Conservation (phyloP, 2,888 invertebrate genomes). For the Branchellion lobata region DNA sequence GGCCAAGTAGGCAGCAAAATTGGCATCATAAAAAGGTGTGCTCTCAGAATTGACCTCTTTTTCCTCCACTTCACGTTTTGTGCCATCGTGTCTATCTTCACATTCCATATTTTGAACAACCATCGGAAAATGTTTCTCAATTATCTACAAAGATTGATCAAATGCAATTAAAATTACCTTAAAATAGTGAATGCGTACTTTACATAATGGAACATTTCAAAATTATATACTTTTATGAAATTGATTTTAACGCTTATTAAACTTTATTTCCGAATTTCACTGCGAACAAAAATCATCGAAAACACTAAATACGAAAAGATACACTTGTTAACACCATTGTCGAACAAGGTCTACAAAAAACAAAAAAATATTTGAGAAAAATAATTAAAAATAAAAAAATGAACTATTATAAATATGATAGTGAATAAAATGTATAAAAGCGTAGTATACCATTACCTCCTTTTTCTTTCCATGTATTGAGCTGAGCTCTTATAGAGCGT, state of each 20-base stretch:
- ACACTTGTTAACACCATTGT: background rate
- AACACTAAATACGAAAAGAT: conserved; percentile 3
- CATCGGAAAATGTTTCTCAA: background rate
- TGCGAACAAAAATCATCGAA: conserved; percentile 14
- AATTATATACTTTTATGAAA: background rate
- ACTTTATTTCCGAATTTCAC: conserved; percentile 18
- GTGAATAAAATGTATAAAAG: too few relatives aligned
- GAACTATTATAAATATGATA: too few relatives aligned
- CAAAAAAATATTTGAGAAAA: background rate
- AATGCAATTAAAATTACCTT: background rate
- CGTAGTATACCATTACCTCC: too few relatives aligned
- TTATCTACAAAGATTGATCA: background rate
- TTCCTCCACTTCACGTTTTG: background rate
- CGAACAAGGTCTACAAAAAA: background rate
- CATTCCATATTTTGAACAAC: conserved; percentile 19
- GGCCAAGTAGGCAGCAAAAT: conserved; percentile 28
- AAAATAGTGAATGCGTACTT: background rate
- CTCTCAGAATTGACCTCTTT: background rate
- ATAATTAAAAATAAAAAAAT: too few relatives aligned
- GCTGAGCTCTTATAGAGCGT: too few relatives aligned
- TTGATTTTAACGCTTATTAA: conserved; percentile 4
- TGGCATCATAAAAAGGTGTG: background rate
- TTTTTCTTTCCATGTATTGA: too few relatives aligned
- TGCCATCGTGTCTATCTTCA: background rate
- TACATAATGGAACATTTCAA: background rate